Evolutionary conservation across 2,888 invertebrate species (phyloP), one percentile per base, ranked within the genome.

Genomic region (Altica lythri): DNA sequence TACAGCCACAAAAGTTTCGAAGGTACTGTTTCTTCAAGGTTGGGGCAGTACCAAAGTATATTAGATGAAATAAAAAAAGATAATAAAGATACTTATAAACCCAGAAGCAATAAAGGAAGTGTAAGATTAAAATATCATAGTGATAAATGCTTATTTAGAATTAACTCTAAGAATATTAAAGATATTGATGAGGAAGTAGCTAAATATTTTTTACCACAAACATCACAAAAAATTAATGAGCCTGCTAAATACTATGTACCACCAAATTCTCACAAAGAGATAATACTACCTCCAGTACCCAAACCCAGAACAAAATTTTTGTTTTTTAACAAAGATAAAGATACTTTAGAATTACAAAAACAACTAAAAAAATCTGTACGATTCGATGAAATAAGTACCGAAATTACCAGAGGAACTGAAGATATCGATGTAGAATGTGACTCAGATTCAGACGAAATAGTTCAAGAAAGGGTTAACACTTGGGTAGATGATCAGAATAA

Each of bases 401-500:
- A 72, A 62, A 72, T 72, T 46, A 55, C 57, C 1, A 43, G 37
- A 32, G 59, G 50, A 34, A 52, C 52, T 32, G 30, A 53, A 53
- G 32, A 37, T 13, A 50, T 60, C 54, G 60, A 60, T 17, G 56
- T 61, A 44, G 60, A 62, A 44, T 57, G 57, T 17, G 40, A 48
- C 19, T 53, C 53, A 5, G 61, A 62, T 18, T 37, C 48, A n/a
- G 64, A 48, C n/a, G 48, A 30, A 19, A 53, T 55, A 4, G 43
- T 42, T 8, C 60, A 66, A 34, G 70, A 72, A 17, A 60, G 74
- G 4, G 64, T 75, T 9, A 72, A 68, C 61, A 67, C 72, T 44
- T 77, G 77, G 76, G 68, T 76, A 12, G 73, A 76, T 51, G 72
- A 72, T 17, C 75, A 76, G 57, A 75, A 73, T 57, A 68, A 71